Conservation (phyloP, 2,113 vertebrate species). For the Megaceryle maxima region DNA sequence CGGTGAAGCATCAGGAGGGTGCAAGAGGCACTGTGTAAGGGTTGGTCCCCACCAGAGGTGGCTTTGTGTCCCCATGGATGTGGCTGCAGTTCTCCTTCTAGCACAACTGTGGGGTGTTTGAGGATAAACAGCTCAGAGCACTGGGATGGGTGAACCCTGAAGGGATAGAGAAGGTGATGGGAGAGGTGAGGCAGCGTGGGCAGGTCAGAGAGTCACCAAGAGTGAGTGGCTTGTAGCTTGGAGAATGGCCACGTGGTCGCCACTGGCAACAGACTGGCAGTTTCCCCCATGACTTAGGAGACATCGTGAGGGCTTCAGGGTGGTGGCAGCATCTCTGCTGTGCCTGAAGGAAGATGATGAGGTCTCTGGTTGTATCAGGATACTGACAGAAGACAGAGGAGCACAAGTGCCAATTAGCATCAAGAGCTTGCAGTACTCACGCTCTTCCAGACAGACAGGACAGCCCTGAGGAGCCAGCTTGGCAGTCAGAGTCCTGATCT, state of each 20-base stretch:
- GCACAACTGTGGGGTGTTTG: background rate
- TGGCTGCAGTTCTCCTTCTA: background rate
- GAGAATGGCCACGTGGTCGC: background rate
- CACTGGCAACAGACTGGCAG: accelerated
- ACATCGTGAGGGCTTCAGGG: background rate
- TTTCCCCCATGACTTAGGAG: background rate
- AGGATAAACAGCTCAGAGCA: background rate
- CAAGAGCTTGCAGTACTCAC: background rate
- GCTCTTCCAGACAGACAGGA: background rate
- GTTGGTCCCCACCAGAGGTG: background rate
- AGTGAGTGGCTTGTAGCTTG: background rate
- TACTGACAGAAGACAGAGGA: background rate
- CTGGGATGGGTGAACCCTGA: background rate
- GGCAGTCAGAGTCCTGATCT: background rate
- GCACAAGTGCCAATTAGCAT: background rate
- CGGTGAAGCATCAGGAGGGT: background rate
- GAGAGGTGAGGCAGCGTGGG: background rate
- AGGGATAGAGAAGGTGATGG: background rate
- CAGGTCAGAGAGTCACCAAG: background rate
- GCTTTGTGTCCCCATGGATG: background rate
- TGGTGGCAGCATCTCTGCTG: background rate
- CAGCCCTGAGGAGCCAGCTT: background rate
- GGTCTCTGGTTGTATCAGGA: background rate
- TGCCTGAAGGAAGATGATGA: background rate
- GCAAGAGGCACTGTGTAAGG: background rate